These are phyloP conservation scores for Macaca fascicularis DNA, from an alignment of 2,113 vertebrate genomes.

Conservation along the genomic window T2T-MFA8v1.1 NC_088375.1:183139001-183139500, in stretches of 20 bases:
- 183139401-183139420: neutral
- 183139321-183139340: slow-evolving; percentile 16
- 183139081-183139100: neutral
- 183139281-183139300: neutral
- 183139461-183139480: slow-evolving; percentile 5
- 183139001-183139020: neutral
- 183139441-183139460: slow-evolving; percentile 33
- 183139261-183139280: neutral
- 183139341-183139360: neutral
- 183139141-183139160: neutral
- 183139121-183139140: neutral
- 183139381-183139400: neutral
- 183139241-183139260: neutral
- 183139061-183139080: slow-evolving; percentile 20
- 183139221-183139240: neutral
- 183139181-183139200: neutral
- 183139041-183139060: neutral
- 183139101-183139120: neutral
- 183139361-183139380: neutral
- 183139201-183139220: neutral
- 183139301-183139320: neutral
- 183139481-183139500: neutral
- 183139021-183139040: neutral
- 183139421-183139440: slow-evolving; percentile 9
- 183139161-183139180: neutral